These are phyloP conservation scores for Corydoras maculifer DNA, from an alignment of 2,113 vertebrate species.

Conservation along the genomic window DNA sequence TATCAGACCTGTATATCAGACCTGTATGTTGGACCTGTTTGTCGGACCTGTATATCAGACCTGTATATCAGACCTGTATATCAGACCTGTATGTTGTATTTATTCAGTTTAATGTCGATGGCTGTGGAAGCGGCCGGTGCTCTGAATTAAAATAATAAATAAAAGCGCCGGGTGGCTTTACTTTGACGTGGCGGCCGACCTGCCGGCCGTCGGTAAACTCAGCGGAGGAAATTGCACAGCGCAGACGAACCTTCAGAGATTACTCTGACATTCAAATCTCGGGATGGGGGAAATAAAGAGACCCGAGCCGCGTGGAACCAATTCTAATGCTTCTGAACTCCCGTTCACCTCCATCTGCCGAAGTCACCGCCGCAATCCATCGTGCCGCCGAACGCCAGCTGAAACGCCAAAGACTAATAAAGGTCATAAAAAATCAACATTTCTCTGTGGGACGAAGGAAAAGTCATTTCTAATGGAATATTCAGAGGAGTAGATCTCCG, in stretches of 20 bases:
- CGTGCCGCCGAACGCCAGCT: slow-evolving; percentile 47
- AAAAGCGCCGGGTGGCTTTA: background rate
- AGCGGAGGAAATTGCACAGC: background rate
- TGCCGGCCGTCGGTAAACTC: background rate
- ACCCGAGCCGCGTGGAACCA: slow-evolving; percentile 36
- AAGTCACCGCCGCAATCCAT: slow-evolving; percentile 64
- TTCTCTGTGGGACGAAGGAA: slow-evolving; percentile 42
- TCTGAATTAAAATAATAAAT: background rate
- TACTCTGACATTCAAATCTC: slow-evolving; percentile 59
- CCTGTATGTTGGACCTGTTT: too few relatives aligned
- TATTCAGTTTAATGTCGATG: too few relatives aligned
- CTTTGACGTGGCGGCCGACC: background rate
- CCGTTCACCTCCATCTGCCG: slow-evolving; percentile 53
- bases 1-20: too few relatives aligned
- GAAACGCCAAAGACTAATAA: slow-evolving; percentile 47
- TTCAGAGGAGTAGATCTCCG: too few relatives aligned
- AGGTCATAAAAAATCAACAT: slow-evolving; percentile 58
- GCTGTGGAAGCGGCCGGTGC: too few relatives aligned
- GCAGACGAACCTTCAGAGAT: slow-evolving; percentile 56
- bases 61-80: too few relatives aligned
- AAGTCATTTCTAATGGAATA: too few relatives aligned
- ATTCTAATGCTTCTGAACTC: slow-evolving; percentile 60
- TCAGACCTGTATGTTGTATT: too few relatives aligned
- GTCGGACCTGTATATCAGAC: too few relatives aligned
- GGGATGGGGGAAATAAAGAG: slow-evolving; percentile 36